phyloP scores from a whole-genome alignment of 2,888 invertebrate species.

The Apodemia zela region DNA sequence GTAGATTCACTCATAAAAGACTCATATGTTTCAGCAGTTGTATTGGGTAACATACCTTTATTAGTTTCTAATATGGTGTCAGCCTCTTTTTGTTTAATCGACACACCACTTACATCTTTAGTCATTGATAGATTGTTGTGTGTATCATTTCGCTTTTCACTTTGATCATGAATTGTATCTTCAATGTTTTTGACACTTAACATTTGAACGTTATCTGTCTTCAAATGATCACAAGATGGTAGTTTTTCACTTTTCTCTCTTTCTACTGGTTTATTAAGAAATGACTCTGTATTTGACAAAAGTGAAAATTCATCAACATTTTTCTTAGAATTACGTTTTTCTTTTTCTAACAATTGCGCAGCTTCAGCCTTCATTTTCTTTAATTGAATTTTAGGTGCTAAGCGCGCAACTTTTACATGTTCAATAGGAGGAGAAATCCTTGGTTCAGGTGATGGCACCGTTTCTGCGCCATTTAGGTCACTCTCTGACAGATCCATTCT shows the following conservation, averaged over 20 bases:
- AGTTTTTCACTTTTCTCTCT: constrained; percentile 16
- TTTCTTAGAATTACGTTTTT: constrained; percentile 36
- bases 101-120: neutral
- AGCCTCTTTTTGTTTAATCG: constrained; percentile 5
- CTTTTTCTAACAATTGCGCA: constrained; percentile 57
- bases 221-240: constrained; percentile 13
- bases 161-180: neutral
- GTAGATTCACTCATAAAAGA: constrained; percentile 64
- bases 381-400: constrained; percentile 76
- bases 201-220: constrained; percentile 15
- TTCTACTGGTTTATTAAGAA: constrained; percentile 16
- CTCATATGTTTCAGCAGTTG: constrained; percentile 36
- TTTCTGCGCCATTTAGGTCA: constrained; percentile 65
- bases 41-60: constrained; percentile 7
- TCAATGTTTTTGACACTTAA: constrained; percentile 19
- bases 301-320: constrained; percentile 32
- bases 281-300: constrained; percentile 20
- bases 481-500: constrained; percentile 62
- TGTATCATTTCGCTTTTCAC: neutral
- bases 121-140: neutral
- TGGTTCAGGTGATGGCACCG: constrained; percentile 57
- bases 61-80: constrained; percentile 3
- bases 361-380: constrained; percentile 76
- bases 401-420: constrained; percentile 76
- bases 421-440: constrained; percentile 69